These are phyloP conservation scores for Catocala fraxini DNA, from an alignment of 2,888 invertebrate species.

Conservation along the genomic window DNA sequence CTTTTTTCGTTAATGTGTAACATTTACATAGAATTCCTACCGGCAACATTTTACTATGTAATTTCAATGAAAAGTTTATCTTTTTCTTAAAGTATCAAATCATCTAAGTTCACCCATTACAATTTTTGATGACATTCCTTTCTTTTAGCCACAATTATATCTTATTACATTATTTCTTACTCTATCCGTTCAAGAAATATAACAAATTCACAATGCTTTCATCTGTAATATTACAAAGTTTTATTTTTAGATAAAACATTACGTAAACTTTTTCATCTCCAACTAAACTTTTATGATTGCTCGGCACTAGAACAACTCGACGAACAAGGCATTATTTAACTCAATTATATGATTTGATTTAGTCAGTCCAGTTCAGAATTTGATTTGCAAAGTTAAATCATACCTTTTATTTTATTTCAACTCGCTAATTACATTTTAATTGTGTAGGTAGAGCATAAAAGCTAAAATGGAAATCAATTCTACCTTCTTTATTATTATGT, in stretches of 20 bases:
- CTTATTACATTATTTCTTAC: too few relatives aligned
- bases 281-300: slow-evolving; percentile 24
- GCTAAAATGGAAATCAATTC: background rate
- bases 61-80: too few relatives aligned
- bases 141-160: too few relatives aligned
- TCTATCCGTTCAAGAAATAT: too few relatives aligned
- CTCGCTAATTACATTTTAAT: slow-evolving; percentile 39
- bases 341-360: slow-evolving; percentile 44
- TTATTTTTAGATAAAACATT: background rate
- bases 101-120: too few relatives aligned
- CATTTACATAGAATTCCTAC: too few relatives aligned
- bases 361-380: slow-evolving; percentile 31
- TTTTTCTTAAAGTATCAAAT: too few relatives aligned
- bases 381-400: slow-evolving; percentile 44
- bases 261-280: slow-evolving; percentile 15
- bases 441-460: slow-evolving; percentile 12
- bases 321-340: slow-evolving; percentile 34
- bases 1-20: too few relatives aligned
- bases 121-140: too few relatives aligned
- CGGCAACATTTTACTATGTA: too few relatives aligned
- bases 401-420: slow-evolving; percentile 31
- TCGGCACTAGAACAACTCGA: slow-evolving; percentile 29
- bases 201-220: too few relatives aligned
- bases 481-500: background rate
- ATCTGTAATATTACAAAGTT: background rate